Evolutionary conservation across 2,113 vertebrate species (phyloP).

Genomic region (Stercorarius parasiticus): DNA sequence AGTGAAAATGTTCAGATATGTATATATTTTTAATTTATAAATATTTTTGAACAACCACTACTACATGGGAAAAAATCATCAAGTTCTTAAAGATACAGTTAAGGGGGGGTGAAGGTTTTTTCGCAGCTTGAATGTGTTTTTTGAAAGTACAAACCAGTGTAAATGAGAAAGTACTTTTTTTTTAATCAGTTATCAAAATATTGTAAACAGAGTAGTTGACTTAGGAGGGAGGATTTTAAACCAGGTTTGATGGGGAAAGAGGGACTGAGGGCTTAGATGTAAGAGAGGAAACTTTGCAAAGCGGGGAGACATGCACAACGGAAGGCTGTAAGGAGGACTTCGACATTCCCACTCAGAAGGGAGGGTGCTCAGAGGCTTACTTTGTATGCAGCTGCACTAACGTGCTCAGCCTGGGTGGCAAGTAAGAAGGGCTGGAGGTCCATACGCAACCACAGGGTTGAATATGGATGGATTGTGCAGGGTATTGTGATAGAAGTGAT

Average conservation of each 20-base stretch:
- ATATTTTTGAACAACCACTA: neutral
- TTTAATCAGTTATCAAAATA: neutral
- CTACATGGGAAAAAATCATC: neutral
- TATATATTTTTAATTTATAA: neutral
- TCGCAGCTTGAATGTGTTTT: neutral
- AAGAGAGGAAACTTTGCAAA: neutral
- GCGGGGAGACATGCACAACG: rapidly evolving
- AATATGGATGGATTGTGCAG: neutral
- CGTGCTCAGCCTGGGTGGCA: neutral
- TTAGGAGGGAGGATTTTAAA: neutral
- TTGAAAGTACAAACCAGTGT: neutral
- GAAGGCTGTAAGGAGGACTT: neutral
- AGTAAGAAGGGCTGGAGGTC: neutral
- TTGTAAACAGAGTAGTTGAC: neutral
- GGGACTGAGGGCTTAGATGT: neutral
- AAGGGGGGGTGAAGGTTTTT: neutral
- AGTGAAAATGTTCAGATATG: neutral
- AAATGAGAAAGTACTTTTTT: neutral
- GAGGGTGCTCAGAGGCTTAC: neutral
- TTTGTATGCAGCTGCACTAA: neutral
- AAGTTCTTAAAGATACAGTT: neutral
- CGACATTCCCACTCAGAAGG: neutral
- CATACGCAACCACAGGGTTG: rapidly evolving
- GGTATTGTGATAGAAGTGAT: neutral
- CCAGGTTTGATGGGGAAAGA: neutral